Conservation (phyloP, 2,888 invertebrate genomes). For the Cheilosia impressa region DNA sequence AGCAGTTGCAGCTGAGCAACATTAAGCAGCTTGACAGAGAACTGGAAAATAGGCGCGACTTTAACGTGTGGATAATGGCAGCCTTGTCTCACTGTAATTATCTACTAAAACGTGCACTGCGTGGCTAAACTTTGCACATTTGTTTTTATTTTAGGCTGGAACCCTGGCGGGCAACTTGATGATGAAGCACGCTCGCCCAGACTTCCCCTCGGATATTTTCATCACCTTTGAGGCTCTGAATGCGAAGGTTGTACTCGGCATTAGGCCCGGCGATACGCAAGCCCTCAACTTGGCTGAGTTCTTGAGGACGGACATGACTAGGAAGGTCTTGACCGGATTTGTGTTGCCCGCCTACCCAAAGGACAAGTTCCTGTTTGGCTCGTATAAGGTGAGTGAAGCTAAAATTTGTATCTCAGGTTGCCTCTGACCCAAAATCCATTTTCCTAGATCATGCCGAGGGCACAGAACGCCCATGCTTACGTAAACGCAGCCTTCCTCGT, state of each 20-base stretch:
- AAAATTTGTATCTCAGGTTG: not conserved
- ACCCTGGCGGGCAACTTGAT: slow-evolving; percentile 88
- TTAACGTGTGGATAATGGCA: not conserved
- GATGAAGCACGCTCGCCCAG: slow-evolving; percentile 86
- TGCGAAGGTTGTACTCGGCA: slow-evolving; percentile 84
- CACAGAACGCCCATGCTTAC: slow-evolving; percentile 89
- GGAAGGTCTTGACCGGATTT: slow-evolving; percentile 87
- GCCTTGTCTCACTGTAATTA: not conserved
- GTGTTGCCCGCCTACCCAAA: slow-evolving; percentile 85
- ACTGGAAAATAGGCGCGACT: not conserved
- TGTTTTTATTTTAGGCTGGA: slow-evolving; percentile 84
- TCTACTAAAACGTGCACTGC: slow-evolving; percentile 1
- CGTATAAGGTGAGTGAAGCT: slow-evolving; percentile 86
- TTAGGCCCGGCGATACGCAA: slow-evolving; percentile 79
- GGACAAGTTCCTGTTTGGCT: slow-evolving; percentile 85
- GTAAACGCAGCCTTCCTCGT: slow-evolving; percentile 89
- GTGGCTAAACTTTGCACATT: slow-evolving; percentile 14
- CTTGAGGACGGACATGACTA: slow-evolving; percentile 86
- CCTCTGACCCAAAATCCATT: not conserved
- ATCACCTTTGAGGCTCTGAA: slow-evolving; percentile 83
- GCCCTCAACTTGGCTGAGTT: slow-evolving; percentile 84
- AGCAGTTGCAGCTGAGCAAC: not conserved
- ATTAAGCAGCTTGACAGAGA: slow-evolving; percentile 10
- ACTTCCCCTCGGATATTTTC: slow-evolving; percentile 89
- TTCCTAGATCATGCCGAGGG: slow-evolving; percentile 88